Conservation (phyloP, 2,888 invertebrate species). For the Teleiodes luculella region DNA sequence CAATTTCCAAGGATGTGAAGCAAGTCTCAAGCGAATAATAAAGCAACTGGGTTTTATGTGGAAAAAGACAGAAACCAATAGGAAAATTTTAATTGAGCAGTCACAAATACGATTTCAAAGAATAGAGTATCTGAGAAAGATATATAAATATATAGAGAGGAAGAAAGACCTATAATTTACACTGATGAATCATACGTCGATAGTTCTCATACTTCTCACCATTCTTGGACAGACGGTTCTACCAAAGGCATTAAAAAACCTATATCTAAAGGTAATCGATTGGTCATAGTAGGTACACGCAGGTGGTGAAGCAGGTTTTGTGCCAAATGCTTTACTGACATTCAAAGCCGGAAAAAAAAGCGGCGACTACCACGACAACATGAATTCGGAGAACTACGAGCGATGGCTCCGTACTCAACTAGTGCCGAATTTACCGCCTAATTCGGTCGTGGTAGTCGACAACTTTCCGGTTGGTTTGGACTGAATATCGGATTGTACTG, state of each 20-base stretch:
- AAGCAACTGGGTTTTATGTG: slow-evolving; percentile 17
- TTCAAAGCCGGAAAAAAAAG: slow-evolving; percentile 19
- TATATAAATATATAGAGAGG: slow-evolving; percentile 21
- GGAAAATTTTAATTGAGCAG: slow-evolving; percentile 22
- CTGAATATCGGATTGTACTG: too few relatives aligned
- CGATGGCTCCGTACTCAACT: too few relatives aligned
- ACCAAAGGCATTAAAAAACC: slow-evolving; percentile 13
- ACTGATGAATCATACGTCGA: too few relatives aligned
- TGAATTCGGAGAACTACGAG: slow-evolving; percentile 23
- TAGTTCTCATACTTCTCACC: slow-evolving; percentile 11
- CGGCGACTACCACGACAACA: slow-evolving; percentile 25
- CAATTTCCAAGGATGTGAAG: slow-evolving; percentile 18
- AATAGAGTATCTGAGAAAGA: slow-evolving; percentile 22
- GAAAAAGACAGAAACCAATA: slow-evolving; percentile 16
- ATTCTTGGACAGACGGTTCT: slow-evolving; percentile 19
- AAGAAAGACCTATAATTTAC: slow-evolving; percentile 22
- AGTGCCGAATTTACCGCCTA: too few relatives aligned
- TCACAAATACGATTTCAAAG: slow-evolving; percentile 20
- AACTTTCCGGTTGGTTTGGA: too few relatives aligned
- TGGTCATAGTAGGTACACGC: slow-evolving; percentile 4
- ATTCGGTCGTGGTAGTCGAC: too few relatives aligned
- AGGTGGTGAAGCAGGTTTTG: slow-evolving; percentile 12
- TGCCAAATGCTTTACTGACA: slow-evolving; percentile 17
- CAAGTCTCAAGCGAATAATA: slow-evolving; percentile 19
- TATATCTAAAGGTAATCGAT: slow-evolving; percentile 11